These are phyloP conservation scores for Nansenia antarctica DNA, from an alignment of 2,113 vertebrate genomes.

Conservation along the genomic window DNA sequence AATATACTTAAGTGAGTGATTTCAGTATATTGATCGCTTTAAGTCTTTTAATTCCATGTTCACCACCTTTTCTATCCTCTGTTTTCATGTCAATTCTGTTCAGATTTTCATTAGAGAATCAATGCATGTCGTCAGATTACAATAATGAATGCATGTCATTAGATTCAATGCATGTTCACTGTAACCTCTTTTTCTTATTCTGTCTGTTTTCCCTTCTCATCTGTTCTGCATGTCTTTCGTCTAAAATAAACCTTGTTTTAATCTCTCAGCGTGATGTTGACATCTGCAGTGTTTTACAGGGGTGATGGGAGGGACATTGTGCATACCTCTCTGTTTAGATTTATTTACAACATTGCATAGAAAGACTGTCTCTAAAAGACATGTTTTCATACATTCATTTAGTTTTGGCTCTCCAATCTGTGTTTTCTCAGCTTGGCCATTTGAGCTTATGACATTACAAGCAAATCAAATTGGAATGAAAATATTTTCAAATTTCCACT, in stretches of 20 bases:
- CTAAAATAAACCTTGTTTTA: constrained; percentile 9
- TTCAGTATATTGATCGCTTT: too few species aligned
- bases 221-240: constrained; percentile 42
- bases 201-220: constrained; percentile 31
- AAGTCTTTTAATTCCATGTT: too few species aligned
- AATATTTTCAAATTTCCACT: not conserved
- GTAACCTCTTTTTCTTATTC: constrained; percentile 31
- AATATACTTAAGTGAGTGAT: too few species aligned
- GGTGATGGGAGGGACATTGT: not conserved
- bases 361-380: not conserved
- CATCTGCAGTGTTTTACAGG: constrained; percentile 21
- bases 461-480: not conserved
- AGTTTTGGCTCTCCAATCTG: not conserved
- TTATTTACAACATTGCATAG: constrained; percentile 26
- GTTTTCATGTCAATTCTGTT: not conserved
- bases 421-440: not conserved
- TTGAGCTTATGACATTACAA: not conserved
- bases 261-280: constrained; percentile 35
- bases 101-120: too few species aligned
- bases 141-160: constrained; percentile 26
- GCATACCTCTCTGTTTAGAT: constrained; percentile 62
- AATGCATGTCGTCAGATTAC: constrained; percentile 13
- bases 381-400: constrained; percentile 34
- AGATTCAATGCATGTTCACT: constrained; percentile 37
- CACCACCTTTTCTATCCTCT: too few species aligned